phyloP scores from a whole-genome alignment of 2,888 invertebrate species.

The Melinaea marsaeus region DNA sequence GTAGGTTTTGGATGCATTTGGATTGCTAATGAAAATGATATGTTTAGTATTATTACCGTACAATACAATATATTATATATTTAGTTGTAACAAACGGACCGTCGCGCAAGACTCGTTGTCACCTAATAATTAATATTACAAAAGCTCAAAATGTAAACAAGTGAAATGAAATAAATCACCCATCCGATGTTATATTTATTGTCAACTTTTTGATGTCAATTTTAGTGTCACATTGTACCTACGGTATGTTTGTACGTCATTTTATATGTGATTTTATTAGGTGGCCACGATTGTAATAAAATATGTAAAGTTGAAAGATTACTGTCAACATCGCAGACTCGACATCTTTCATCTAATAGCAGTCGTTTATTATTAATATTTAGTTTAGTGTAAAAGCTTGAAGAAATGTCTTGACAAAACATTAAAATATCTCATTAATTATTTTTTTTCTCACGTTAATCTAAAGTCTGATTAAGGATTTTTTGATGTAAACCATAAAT shows the following conservation, averaged over 20 bases:
- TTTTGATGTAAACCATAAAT: constrained; percentile 35
- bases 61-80: background rate
- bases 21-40: background rate
- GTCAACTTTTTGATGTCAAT: constrained; percentile 2
- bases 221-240: background rate
- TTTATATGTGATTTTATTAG: constrained; percentile 4
- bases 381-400: constrained; percentile 6
- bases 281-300: constrained; percentile 2
- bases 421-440: constrained; percentile 34
- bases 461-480: constrained; percentile 57
- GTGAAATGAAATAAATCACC: too few species aligned
- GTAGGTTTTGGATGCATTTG: constrained; percentile 1
- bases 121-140: constrained; percentile 11
- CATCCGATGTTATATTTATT: too few species aligned
- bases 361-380: background rate
- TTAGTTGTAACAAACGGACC: constrained; percentile 1
- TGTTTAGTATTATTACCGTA: background rate
- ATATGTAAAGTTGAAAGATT: constrained; percentile 2
- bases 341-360: background rate
- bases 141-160: too few species aligned
- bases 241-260: background rate
- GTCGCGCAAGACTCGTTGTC: constrained; percentile 12
- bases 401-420: constrained; percentile 60
- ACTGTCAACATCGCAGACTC: background rate
- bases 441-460: constrained; percentile 39